Evolutionary conservation across 53 echinoderm and acorn worm species (phyloP).

Genomic region (Apostichopus leukothele): DNA sequence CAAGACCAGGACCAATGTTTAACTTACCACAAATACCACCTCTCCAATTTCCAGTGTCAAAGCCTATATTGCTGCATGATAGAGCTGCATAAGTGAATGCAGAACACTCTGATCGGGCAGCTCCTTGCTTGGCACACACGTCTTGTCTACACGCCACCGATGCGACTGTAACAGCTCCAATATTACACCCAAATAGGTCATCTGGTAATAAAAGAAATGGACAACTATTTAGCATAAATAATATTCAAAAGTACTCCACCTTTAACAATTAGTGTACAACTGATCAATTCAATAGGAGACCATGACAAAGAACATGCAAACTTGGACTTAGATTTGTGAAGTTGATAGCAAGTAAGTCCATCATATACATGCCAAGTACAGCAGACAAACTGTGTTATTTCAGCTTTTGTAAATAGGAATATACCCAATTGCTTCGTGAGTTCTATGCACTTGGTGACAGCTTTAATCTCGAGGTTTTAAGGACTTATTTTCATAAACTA

Average conservation of each 20-base stretch:
- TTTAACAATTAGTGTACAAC: no score
- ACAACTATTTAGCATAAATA: no score
- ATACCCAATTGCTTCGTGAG: no score
- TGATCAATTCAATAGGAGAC: no score
- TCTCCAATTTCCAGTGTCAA: background rate
- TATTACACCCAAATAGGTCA: background rate
- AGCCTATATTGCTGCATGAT: background rate
- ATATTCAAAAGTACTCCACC: no score
- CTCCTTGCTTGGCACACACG: background rate
- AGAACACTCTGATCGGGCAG: background rate
- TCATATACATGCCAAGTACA: no score
- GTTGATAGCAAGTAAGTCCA: no score
- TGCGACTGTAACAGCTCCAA: background rate
- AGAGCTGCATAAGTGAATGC: background rate
- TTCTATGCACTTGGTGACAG: no score
- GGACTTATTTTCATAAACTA: no score
- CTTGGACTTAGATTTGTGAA: background rate
- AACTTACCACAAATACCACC: conserved; percentile 5
- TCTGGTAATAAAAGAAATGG: background rate
- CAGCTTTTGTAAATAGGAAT: background rate
- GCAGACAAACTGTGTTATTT: background rate
- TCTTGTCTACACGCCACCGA: background rate
- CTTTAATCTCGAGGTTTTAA: no score
- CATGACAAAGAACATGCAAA: background rate
- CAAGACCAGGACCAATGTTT: background rate